Evolutionary conservation across 2,113 vertebrate genomes (phyloP).

Genomic region (Cardinalis cardinalis): DNA sequence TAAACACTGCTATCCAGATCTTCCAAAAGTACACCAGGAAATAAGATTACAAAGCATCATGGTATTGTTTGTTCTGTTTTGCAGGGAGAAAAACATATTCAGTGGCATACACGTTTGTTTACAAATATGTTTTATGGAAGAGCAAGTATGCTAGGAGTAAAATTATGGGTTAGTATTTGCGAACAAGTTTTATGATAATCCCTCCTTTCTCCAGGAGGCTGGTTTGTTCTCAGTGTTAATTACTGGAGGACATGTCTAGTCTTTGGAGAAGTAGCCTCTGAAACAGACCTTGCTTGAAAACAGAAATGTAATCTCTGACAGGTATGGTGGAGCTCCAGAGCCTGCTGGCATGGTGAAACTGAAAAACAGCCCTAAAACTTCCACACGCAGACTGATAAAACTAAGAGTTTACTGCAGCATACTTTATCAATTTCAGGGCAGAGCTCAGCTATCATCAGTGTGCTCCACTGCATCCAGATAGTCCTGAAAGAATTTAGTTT

Average conservation of each 20-base stretch:
- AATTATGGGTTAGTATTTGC: background rate
- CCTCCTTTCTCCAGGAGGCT: background rate
- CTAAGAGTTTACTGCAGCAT: background rate
- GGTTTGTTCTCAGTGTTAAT: background rate
- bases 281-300: background rate
- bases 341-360: background rate
- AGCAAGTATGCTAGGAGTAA: background rate
- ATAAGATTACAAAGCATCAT: rapidly evolving
- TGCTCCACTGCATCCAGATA: background rate
- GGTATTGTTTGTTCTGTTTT: background rate
- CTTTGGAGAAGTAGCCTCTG: background rate
- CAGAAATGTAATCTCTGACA: background rate
- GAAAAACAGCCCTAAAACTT: background rate
- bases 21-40: background rate
- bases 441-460: background rate
- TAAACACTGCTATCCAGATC: background rate
- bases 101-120: background rate
- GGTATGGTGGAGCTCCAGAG: background rate
- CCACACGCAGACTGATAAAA: background rate
- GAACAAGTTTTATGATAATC: background rate
- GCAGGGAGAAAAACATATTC: background rate
- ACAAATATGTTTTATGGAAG: background rate
- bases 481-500: background rate
- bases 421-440: background rate
- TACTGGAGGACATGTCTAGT: background rate